These are phyloP conservation scores for Agonopterix heracliana DNA, from an alignment of 2,888 invertebrate genomes.

Conservation along the genomic window DNA sequence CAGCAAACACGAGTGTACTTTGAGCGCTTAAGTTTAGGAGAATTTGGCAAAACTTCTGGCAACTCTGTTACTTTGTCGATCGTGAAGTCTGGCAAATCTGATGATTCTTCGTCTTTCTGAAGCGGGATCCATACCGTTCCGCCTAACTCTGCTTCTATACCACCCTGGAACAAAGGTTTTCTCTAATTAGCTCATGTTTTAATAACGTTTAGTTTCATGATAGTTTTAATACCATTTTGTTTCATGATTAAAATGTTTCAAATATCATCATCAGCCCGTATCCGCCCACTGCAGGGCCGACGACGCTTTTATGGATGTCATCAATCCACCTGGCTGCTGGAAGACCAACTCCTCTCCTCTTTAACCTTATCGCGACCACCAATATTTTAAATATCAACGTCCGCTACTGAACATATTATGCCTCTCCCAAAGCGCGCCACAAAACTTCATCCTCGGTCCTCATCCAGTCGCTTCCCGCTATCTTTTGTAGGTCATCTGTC, in stretches of 20 bases:
- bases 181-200: background rate
- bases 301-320: no score
- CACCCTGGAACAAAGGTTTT: constrained; percentile 75
- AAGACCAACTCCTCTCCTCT: no score
- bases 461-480: no score
- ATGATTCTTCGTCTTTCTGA: constrained; percentile 62
- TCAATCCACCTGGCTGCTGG: no score
- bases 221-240: background rate
- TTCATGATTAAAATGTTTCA: background rate
- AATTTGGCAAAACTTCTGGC: constrained; percentile 76
- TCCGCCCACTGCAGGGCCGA: no score
- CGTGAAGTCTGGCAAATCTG: constrained; percentile 79
- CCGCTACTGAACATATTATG: no score
- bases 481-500: no score
- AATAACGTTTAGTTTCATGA: background rate
- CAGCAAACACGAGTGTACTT: constrained; percentile 27
- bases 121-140: constrained; percentile 89
- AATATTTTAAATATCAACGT: no score
- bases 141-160: constrained; percentile 83
- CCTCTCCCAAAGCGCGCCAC: no score
- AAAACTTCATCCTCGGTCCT: no score
- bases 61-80: constrained; percentile 80
- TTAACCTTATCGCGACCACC: no score
- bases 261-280: no score
- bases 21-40: constrained; percentile 56